Base-by-base conservation (phyloP, 2,888 invertebrate species). In the Eulithis prunata region DNA sequence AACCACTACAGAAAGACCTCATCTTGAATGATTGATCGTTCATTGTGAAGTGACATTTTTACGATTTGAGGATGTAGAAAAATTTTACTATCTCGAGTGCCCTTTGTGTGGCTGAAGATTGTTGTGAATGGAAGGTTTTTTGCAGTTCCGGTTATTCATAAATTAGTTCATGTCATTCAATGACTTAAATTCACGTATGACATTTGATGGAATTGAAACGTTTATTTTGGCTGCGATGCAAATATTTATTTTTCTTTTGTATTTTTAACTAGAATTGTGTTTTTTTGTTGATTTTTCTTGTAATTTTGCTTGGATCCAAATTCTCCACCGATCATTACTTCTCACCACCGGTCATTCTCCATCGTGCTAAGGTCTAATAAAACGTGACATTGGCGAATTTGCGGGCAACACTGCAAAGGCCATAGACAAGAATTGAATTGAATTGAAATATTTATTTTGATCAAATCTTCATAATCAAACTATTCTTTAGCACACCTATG, bases 21-120 rank as follows among this genome's bases (percentile, higher is more conserved):
- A 80, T 85, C 85, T 79, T 73, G 81, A 82, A 87, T 92, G 92
- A 93, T 92, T 88, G 91, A 92, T 92, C 78, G 86, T 85, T 85
- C 84, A 86, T 86, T 88, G 88, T 88, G 79, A 80, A 78, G 75
- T 81, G 88, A 85, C 88, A 85, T 84, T 87, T 88, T 89, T 88
- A 89, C 85, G 88, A 87, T 86, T 84, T 73, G 74, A 79, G 78
- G 73, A 81, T 80, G 85, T 83, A 87, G 87, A 86, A 85, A 78
- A 67, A 8, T 84, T 86, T 86, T 84, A 86, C 83, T 83, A 82
- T 73, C 69, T 81, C 72, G 80, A 85, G 86, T 83, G 78, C 73
- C 78, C 79, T 83, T 82, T 83, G 81, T 86, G 82, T 86, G 83
- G 82, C 79, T 83, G 78, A 76, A 76, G 73, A 66, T 71, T 72